Conservation (phyloP, 1,140 invertebrate species). For the Lepeophtheirus salmonis region DNA sequence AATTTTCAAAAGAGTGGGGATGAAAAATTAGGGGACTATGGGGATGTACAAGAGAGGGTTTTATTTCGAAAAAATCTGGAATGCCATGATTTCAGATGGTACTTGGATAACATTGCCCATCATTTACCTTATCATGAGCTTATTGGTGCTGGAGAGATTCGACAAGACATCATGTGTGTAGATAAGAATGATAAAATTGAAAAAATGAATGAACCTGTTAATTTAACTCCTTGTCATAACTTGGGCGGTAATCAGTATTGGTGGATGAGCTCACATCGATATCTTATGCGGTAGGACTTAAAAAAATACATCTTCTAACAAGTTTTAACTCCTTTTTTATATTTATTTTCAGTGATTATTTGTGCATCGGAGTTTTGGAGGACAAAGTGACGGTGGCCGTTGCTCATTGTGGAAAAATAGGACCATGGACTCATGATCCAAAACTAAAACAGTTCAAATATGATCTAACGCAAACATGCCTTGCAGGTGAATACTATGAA, state of each 20-base stretch:
- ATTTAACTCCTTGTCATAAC: conserved; percentile 5
- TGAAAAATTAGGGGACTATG: conserved; percentile 32
- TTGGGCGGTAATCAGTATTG: conserved; percentile 15
- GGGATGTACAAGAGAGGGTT: conserved; percentile 47
- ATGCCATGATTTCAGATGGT: conserved; percentile 62
- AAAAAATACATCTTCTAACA: too few relatives aligned
- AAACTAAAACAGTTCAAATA: not conserved
- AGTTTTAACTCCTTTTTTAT: too few relatives aligned
- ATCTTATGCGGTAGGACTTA: not conserved
- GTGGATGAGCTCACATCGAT: conserved; percentile 8
- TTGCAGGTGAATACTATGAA: not conserved
- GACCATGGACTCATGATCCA: not conserved
- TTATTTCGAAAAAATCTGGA: conserved; percentile 47
- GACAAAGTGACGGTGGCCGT: not conserved
- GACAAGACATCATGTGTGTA: conserved; percentile 6
- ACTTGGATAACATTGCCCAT: conserved; percentile 52
- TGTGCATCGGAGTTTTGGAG: not conserved
- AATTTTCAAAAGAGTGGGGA: not conserved
- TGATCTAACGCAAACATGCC: not conserved
- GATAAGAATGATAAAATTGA: conserved; percentile 13
- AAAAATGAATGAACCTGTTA: conserved; percentile 3
- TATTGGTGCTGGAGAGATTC: conserved; percentile 16
- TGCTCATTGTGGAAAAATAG: not conserved
- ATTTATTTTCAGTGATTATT: not conserved
- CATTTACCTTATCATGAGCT: conserved; percentile 28